Base-by-base conservation (phyloP, 2,888 invertebrate species). In the Boloria selene region DNA sequence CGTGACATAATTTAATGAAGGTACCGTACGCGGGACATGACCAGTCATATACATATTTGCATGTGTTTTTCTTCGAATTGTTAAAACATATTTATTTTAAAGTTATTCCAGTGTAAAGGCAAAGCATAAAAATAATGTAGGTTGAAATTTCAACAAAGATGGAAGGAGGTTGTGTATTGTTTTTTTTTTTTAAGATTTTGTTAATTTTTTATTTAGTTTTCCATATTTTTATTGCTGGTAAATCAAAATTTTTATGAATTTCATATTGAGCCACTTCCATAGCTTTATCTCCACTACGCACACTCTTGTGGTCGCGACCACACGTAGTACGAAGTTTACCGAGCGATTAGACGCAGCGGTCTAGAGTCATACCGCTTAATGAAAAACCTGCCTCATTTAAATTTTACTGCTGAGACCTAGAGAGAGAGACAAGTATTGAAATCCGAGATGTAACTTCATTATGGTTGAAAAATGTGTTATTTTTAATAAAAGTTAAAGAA, bases 281-380 rank as follows among this genome's bases (percentile, higher is more conserved):
- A 47, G n/a, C 13, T 16, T 16, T 64, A 61, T 47, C 10, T 58
- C 52, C 16, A 18, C 17, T 47, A 31, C 38, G 18, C 52, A 56
- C 61, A 56, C 18, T 61, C 61, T 62, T 63, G 63, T 55, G 55
- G 59, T 60, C 44, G 67, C 71, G 75, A 76, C 75, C 76, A 75
- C 77, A 77, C 74, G 74, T 73, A 71, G 72, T 75, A 71, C 67
- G 65, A 44, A 70, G 75, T 79, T 79, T 81, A 78, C 71, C 70
- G 66, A 77, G 73, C 77, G 76, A 80, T 79, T 80, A 81, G 78
- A 74, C 72, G 71, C 61, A 68, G 74, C 74, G 74, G 75, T 74
- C 74, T 74, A 55, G 69, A 64, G 31, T 55, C 66, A 65, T 63
- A 50, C 53, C 47, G 55, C 58, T 61, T 64, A 63, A 64, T 69